A percentile compares a stretch with the other conserved stretches of the same genome.
Conservation (phyloP, 2,888 invertebrate genomes). For the Oegoconia quadripuncta region DNA sequence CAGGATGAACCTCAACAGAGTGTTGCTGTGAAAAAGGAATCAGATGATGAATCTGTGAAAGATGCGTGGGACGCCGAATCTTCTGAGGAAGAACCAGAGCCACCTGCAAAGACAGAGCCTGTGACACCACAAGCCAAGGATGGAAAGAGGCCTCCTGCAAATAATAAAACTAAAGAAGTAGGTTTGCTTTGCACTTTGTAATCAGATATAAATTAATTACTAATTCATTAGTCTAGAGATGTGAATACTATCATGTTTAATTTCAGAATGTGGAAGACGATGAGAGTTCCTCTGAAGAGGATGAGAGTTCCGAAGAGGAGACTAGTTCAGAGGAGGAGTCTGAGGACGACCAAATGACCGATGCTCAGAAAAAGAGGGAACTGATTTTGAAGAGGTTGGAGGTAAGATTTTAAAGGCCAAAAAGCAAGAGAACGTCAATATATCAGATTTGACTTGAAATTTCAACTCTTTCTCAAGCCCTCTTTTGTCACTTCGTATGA, state of each 20-base stretch:
- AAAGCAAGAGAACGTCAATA: no score
- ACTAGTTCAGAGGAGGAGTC: slow-evolving; percentile 80
- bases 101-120: slow-evolving; percentile 31
- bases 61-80: slow-evolving; percentile 93
- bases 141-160: slow-evolving; percentile 36
- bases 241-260: background rate
- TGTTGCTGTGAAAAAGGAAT: slow-evolving; percentile 47
- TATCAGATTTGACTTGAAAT: background rate
- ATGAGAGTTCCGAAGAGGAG: slow-evolving; percentile 71
- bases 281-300: slow-evolving; percentile 61
- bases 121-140: slow-evolving; percentile 36
- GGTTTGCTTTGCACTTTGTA: background rate
- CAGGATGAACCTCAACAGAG: slow-evolving; percentile 48
- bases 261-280: slow-evolving; percentile 67
- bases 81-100: slow-evolving; percentile 69
- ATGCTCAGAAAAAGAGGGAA: slow-evolving; percentile 87
- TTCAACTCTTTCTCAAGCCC: no score
- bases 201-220: background rate
- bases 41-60: slow-evolving; percentile 82
- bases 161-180: slow-evolving; percentile 46
- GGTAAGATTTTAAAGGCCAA: slow-evolving; percentile 50
- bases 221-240: slow-evolving; percentile 1
- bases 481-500: no score
- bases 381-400: slow-evolving; percentile 85
- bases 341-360: slow-evolving; percentile 84